Conservation (phyloP, 2,888 invertebrate species). For the Drosophila prolongata region DNA sequence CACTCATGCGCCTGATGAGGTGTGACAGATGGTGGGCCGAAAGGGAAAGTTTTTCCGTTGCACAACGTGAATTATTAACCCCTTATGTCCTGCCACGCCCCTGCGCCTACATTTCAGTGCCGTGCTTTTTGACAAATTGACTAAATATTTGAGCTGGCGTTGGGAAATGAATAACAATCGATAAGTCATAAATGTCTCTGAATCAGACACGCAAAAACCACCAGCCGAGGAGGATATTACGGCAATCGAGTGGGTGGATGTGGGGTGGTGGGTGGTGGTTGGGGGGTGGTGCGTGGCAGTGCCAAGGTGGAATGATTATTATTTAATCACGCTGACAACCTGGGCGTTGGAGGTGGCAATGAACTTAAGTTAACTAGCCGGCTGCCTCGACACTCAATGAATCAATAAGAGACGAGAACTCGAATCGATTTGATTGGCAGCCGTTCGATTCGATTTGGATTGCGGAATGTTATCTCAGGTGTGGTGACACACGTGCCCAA, state of each 20-base stretch:
- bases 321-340: constrained; percentile 67
- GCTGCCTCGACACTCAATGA: constrained; percentile 45
- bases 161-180: constrained; percentile 71
- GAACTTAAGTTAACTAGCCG: constrained; percentile 43
- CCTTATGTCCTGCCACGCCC: constrained; percentile 40
- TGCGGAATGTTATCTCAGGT: constrained; percentile 5
- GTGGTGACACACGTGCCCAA: constrained; percentile 44
- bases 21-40: constrained; percentile 64
- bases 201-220: constrained; percentile 67
- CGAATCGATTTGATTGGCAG: constrained; percentile 40
- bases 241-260: constrained; percentile 5
- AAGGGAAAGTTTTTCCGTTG: constrained; percentile 63
- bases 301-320: constrained; percentile 47
- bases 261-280: background rate
- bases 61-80: constrained; percentile 69
- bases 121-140: constrained; percentile 71
- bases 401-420: constrained; percentile 38
- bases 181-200: constrained; percentile 75
- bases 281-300: constrained; percentile 4
- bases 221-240: constrained; percentile 17
- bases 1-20: constrained; percentile 61
- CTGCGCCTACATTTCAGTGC: constrained; percentile 6
- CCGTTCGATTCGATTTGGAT: constrained; percentile 22
- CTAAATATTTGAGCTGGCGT: constrained; percentile 72
- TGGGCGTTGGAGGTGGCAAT: constrained; percentile 57